These are phyloP conservation scores for Lasius fuliginosus DNA, from an alignment of 2,888 invertebrate species.

Conservation along the genomic window DNA sequence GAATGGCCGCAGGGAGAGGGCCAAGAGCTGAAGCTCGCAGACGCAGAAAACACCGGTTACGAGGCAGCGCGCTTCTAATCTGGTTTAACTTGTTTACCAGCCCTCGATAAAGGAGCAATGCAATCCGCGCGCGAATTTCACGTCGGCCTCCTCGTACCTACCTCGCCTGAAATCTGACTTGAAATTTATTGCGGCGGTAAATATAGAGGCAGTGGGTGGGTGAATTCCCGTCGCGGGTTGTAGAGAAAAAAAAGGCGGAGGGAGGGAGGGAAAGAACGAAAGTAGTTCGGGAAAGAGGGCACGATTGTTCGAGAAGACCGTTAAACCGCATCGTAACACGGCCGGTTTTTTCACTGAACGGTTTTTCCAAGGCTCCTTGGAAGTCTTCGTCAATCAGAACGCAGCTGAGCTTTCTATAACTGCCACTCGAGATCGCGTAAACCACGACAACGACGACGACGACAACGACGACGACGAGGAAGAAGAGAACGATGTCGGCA, in stretches of 20 bases:
- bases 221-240: constrained; percentile 13
- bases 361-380: constrained; percentile 61
- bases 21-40: constrained; percentile 20
- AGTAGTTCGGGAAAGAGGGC: constrained; percentile 6
- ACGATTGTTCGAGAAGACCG: constrained; percentile 16
- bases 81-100: constrained; percentile 83
- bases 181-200: constrained; percentile 81
- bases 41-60: constrained; percentile 57
- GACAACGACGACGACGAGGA: constrained; percentile 12
- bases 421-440: constrained; percentile 53
- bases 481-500: constrained; percentile 25
- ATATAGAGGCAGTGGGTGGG: constrained; percentile 71
- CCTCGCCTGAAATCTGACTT: constrained; percentile 72
- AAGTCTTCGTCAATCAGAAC: constrained; percentile 43
- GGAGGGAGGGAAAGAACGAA: constrained; percentile 36
- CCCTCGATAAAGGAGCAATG: constrained; percentile 80
- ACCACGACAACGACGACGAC: constrained; percentile 54
- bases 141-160: constrained; percentile 54
- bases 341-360: constrained; percentile 39
- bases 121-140: constrained; percentile 71
- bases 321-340: constrained; percentile 58
- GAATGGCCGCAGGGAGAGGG: constrained; percentile 29
- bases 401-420: constrained; percentile 59
- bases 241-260: constrained; percentile 19
- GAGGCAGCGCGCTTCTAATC: constrained; percentile 75